Percentiles rank a stretch among this genome's conserved stretches.
Conservation (phyloP, 2,113 vertebrate species). For the Ameiurus melas region DNA sequence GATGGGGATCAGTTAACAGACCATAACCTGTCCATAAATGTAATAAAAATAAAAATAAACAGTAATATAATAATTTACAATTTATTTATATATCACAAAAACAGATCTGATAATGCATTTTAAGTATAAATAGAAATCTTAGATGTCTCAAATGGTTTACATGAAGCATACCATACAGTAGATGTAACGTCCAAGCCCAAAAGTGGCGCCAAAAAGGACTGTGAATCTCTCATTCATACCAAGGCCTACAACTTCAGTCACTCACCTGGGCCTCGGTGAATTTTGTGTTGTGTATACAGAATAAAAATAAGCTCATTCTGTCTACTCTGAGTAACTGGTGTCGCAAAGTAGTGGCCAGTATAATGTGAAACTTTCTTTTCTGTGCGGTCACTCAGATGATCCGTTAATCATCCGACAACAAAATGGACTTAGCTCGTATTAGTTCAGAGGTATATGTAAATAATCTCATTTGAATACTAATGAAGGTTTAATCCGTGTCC, state of each 20-base stretch:
- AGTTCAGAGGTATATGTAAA: neutral
- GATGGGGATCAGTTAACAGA: neutral
- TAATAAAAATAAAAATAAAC: neutral
- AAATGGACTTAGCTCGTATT: neutral
- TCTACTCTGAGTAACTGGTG: neutral
- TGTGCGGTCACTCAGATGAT: neutral
- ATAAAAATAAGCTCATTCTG: neutral
- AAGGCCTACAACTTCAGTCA: conserved; percentile 15
- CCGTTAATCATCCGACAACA: neutral
- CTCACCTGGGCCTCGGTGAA: neutral
- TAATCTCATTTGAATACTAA: neutral
- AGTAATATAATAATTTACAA: neutral
- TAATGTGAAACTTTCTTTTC: neutral
- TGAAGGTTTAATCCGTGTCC: neutral
- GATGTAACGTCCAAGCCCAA: neutral
- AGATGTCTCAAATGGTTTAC: neutral
- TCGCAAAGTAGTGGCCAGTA: neutral
- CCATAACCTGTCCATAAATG: neutral
- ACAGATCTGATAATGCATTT: neutral
- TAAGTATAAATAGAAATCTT: neutral
- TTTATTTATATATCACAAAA: neutral
- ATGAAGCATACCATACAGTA: neutral
- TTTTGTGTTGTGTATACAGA: neutral
- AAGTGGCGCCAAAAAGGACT: neutral
- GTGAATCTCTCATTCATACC: neutral